Evolutionary conservation across 2,888 invertebrate species (phyloP).

Genomic region (Scaeva pyrastri): DNA sequence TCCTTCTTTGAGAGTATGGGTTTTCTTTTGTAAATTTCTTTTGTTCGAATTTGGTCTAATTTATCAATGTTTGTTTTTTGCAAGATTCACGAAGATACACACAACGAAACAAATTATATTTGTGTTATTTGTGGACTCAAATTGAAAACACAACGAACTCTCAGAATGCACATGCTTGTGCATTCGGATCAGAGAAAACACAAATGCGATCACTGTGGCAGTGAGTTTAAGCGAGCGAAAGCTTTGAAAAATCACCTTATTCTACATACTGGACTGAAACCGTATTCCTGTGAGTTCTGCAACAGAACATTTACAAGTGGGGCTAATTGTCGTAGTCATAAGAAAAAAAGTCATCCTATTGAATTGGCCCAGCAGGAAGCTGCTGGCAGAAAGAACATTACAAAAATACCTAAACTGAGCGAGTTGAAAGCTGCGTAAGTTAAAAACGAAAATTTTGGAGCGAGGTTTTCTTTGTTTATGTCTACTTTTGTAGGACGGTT

Average conservation of each 20-base stretch:
- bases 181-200: conserved; percentile 82
- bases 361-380: conserved; percentile 83
- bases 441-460: conserved; percentile 82
- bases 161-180: conserved; percentile 81
- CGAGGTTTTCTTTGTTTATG: too few species aligned
- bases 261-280: conserved; percentile 82
- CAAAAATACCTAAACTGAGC: too few species aligned
- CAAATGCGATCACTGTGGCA: conserved; percentile 82
- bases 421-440: too few species aligned
- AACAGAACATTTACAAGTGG: conserved; percentile 83
- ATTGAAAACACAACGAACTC: conserved; percentile 80
- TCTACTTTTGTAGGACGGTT: too few species aligned
- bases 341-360: conserved; percentile 82
- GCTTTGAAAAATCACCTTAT: conserved; percentile 83
- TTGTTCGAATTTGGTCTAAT: not conserved
- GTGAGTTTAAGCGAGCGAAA: conserved; percentile 83
- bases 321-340: conserved; percentile 83
- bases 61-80: not conserved
- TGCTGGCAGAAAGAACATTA: conserved; percentile 79
- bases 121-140: conserved; percentile 82
- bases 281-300: conserved; percentile 83
- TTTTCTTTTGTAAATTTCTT: not conserved
- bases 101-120: conserved; percentile 82
- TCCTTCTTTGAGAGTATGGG: not conserved
- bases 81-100: conserved; percentile 81